These are phyloP conservation scores for Dufourea novaeangliae DNA, from an alignment of 1,140 invertebrate genomes.

Conservation along the genomic window DNA sequence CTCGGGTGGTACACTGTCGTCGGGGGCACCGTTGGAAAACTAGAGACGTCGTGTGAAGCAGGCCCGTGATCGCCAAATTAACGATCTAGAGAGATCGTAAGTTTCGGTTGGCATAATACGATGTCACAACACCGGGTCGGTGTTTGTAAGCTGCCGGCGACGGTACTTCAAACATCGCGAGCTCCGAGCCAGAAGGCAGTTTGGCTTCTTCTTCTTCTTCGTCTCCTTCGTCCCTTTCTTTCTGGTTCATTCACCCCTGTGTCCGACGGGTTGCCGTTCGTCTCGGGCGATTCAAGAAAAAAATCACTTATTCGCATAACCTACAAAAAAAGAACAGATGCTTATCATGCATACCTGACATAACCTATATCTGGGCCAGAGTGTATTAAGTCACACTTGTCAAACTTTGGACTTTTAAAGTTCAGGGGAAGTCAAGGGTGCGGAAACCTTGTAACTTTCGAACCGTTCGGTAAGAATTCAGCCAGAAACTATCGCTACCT, in stretches of 20 bases:
- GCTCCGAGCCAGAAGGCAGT: constrained; percentile 75
- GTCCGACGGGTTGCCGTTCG: neutral
- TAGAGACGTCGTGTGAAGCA: constrained; percentile 60
- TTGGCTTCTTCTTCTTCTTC: constrained; percentile 30
- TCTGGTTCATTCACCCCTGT: constrained; percentile 56
- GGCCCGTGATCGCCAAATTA: constrained; percentile 78
- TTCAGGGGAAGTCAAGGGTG: no score
- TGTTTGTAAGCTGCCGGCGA: constrained; percentile 82
- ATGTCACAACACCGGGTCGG: constrained; percentile 80
- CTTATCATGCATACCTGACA: no score
- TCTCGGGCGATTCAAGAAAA: no score
- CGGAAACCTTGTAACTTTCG: no score
- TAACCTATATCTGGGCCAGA: no score
- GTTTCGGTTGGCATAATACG: constrained; percentile 80
- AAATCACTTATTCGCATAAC: no score
- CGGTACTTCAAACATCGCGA: constrained; percentile 81
- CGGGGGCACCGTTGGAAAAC: constrained; percentile 28
- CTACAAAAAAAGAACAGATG: no score
- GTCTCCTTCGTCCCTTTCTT: constrained; percentile 10
- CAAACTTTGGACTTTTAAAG: no score
- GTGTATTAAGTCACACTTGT: no score
- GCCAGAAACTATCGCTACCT: no score
- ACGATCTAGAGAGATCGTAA: constrained; percentile 79
- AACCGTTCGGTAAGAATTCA: no score
- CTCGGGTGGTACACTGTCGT: constrained; percentile 14